Evolutionary conservation across 2,797 vertebrate species (phyloP).

Genomic region (Kryptolebias ocellatus): DNA sequence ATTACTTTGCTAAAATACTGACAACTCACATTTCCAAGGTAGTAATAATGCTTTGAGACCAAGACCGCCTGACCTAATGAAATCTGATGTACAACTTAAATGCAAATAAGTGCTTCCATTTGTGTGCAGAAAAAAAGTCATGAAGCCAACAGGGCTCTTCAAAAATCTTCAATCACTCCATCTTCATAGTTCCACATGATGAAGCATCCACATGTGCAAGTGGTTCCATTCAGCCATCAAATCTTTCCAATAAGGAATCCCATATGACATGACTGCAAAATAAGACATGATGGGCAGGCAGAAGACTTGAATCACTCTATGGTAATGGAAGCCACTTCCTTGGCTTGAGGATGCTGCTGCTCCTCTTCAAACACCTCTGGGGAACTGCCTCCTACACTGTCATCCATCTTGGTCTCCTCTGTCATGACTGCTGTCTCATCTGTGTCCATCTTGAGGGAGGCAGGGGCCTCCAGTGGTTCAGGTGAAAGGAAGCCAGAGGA

Average conservation of each 20-base stretch:
- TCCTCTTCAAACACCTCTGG: slow-evolving; percentile 83
- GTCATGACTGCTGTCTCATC: slow-evolving; percentile 62
- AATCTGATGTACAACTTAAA: slow-evolving; percentile 18
- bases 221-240: slow-evolving; percentile 15
- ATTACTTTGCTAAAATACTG: slow-evolving; percentile 6
- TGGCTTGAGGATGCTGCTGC: slow-evolving; percentile 73
- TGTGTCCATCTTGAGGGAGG: slow-evolving; percentile 64
- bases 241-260: slow-evolving; percentile 41
- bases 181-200: slow-evolving; percentile 23
- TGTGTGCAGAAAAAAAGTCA: slow-evolving; percentile 24
- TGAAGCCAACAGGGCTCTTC: slow-evolving; percentile 36
- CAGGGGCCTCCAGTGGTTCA: slow-evolving; percentile 84
- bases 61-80: background rate
- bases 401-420: slow-evolving; percentile 75
- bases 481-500: slow-evolving; percentile 83
- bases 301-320: slow-evolving; percentile 83
- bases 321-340: slow-evolving; percentile 89
- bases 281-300: slow-evolving; percentile 47
- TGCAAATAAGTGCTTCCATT: slow-evolving; percentile 42
- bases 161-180: slow-evolving; percentile 17
- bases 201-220: slow-evolving; percentile 26
- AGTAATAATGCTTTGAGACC: slow-evolving; percentile 4
- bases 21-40: slow-evolving; percentile 2
- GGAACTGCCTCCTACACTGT: slow-evolving; percentile 68
- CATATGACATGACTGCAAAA: slow-evolving; percentile 66